phyloP scores from a whole-genome alignment of 2,113 vertebrate species.

The Nothocercus nigrocapillus region DNA sequence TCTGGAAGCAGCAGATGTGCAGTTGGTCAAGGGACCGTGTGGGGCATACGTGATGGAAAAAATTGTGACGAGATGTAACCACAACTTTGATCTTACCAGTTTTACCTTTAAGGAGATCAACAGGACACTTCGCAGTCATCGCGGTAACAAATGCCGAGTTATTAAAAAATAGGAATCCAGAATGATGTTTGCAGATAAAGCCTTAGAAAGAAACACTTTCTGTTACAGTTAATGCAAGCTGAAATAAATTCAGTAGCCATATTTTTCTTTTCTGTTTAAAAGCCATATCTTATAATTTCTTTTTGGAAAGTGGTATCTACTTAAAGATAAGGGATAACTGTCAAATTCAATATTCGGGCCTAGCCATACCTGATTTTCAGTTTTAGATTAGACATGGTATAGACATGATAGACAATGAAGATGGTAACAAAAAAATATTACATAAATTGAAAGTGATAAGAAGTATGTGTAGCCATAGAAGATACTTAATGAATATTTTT shows the following conservation, averaged over 20 bases:
- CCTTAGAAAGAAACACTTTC: background rate
- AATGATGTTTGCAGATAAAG: background rate
- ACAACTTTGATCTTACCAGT: background rate
- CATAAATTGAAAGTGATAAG: background rate
- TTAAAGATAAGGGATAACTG: background rate
- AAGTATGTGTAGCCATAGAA: background rate
- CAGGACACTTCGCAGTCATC: background rate
- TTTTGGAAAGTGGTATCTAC: background rate
- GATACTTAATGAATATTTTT: background rate
- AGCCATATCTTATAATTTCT: background rate
- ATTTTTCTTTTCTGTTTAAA: background rate
- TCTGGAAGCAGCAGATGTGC: background rate
- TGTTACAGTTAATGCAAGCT: background rate
- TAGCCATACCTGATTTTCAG: background rate
- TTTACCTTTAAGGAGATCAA: background rate
- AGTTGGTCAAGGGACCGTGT: background rate
- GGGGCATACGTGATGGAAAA: background rate
- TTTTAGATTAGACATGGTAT: background rate
- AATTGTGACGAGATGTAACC: background rate
- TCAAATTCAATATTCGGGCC: background rate
- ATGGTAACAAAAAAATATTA: background rate
- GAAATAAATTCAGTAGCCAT: background rate
- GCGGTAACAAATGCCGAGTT: background rate
- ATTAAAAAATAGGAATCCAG: background rate
- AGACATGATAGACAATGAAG: background rate